Evolutionary conservation across 1,140 invertebrate genomes (phyloP), one percentile per base, ranked within the genome.

Genomic region (Harpegnathos saltator): DNA sequence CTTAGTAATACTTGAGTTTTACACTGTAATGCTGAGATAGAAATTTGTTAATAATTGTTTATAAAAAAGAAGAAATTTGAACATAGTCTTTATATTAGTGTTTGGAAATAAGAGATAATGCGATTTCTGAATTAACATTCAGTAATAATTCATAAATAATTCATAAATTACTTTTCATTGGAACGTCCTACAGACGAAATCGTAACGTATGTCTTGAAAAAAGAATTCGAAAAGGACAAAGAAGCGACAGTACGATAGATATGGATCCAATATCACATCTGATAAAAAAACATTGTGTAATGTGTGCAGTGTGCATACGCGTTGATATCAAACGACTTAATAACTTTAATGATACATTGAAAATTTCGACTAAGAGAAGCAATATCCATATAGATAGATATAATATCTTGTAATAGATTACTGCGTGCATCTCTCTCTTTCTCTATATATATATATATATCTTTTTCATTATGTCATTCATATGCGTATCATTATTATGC

Each of bases 301-400:
- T 33, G 5, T 66, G 71, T 9, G 7, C 84, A 72, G 82, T 77
- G 33, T 68, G 52, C 69, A 72, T 19, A 59, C 71, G 48, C 71
- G 85, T 88, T 56, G 52, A 73, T 85, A 44, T 44, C 38, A 44
- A 9, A 44, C 9, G 19, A 38, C 15, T 52, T 83, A 88, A 82
- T 59, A 77, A 87, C 29, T 48, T 85, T 65, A 62, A 82, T 38
- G 71, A 85, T 73, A 38, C 66, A 85, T 44, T 85, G 29, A 81
- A n/a, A 69, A 88, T 88, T 85, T 85, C 62, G 54, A 82, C 59
- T 88, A 88, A 87, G 71, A 88, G 75, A 88, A 89, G 87, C 86
- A 89, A 89, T 88, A 87, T 82, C 86, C 71, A 44, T 86, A 84
- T 88, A 85, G 62, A 69, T 88, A 89, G 66, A 72, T 86, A 73